Evolutionary conservation across 2,888 invertebrate species (phyloP), one percentile per base, ranked within the genome.

Genomic region (Hirtodrosophila alboralis): DNA sequence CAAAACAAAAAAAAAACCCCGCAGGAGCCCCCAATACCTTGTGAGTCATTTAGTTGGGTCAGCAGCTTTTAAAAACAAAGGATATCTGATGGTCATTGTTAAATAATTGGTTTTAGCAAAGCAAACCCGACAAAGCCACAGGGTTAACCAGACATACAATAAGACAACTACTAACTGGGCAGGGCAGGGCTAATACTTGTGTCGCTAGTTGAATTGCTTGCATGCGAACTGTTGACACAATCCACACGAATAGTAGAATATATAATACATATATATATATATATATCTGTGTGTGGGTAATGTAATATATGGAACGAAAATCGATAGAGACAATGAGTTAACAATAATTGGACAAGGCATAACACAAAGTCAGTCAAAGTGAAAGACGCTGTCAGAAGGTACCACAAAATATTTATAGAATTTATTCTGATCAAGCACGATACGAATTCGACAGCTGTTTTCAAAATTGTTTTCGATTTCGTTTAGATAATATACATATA

Each of bases 241-340:
- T 23, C 23, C 23, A 18, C 3, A 1, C 23, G 7, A 23, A 23
- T n/a, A 6, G 6, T 23, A 23, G 6, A 23, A 7, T 12, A 18
- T 37, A 3, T n/a, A 10, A 7, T 18, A 3, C 26, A 9, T 28
- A 4, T 36, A 12, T 31, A n/a, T 21, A n/a, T 26, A 13, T 26
- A n/a, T 9, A 45, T 28, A 4, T 34, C 7, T 8, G n/a, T 30
- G 5, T 16, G 28, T 2, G n/a, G n/a, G n/a, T n/a, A n/a, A 41
- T 28, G 8, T 36, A 14, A 3, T 18, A 18, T 34, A 23, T 34
- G 40, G 6, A 16, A 45, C 14, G 31, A 49, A 65, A 52, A 65
- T 65, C 65, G 59, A 64, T 64, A 49, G 40, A 63, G 56, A 56
- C 65, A 65, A 63, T 48, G 36, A 43, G 43, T 48, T 38, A 38